These are phyloP conservation scores for Siphamia tubifer DNA, from an alignment of 2,113 vertebrate species.

Conservation along the genomic window DNA sequence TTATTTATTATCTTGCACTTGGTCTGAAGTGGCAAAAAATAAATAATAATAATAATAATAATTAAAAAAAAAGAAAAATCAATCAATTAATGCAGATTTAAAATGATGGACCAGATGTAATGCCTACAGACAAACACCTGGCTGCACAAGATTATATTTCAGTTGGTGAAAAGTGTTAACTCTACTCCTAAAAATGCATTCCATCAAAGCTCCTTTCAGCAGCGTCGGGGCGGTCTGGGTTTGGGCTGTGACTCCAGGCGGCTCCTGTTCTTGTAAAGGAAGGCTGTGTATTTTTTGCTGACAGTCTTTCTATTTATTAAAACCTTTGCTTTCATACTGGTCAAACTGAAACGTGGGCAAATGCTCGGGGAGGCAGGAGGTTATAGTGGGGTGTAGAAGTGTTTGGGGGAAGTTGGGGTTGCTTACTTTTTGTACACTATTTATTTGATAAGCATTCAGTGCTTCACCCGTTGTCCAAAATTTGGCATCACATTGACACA, in stretches of 20 bases:
- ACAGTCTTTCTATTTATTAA: conserved; percentile 31
- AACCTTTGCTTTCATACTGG: conserved; percentile 8
- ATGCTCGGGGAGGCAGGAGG: background rate
- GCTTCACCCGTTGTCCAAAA: conserved; percentile 51
- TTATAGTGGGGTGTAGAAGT: background rate
- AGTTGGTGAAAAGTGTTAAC: background rate
- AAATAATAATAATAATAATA: too few relatives aligned
- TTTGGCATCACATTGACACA: conserved; percentile 28
- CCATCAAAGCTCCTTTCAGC: background rate
- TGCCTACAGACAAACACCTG: background rate
- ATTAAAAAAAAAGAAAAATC: too few relatives aligned
- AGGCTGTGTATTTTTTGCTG: background rate
- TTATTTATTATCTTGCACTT: background rate
- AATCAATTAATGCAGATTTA: background rate
- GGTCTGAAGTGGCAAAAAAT: background rate
- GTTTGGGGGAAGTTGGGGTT: conserved; percentile 10
- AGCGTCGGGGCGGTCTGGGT: background rate
- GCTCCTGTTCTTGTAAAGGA: background rate
- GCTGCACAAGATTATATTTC: background rate
- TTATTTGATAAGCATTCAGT: conserved; percentile 70
- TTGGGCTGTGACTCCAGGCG: background rate
- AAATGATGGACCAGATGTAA: background rate
- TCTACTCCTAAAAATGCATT: conserved; percentile 16
- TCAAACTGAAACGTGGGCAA: background rate
- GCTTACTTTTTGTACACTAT: conserved; percentile 68